These are phyloP conservation scores for Anthophora plumipes DNA, from an alignment of 2,888 invertebrate species.

Conservation along the genomic window DNA sequence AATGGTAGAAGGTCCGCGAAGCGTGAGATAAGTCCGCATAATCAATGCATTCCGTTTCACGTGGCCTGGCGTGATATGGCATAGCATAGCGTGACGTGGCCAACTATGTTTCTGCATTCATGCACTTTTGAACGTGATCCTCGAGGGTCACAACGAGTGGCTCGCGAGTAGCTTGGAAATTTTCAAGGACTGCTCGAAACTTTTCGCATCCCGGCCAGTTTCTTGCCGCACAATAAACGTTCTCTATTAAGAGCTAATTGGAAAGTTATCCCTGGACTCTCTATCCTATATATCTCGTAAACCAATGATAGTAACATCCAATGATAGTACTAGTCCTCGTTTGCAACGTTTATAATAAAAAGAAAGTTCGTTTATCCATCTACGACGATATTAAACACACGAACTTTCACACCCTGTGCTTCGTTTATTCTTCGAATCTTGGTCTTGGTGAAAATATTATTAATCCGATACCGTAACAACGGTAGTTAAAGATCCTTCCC, in stretches of 20 bases:
- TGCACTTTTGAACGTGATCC: constrained; percentile 44
- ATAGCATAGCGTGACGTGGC: constrained; percentile 57
- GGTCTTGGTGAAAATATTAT: not conserved
- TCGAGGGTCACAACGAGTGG: constrained; percentile 35
- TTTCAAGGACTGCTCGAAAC: constrained; percentile 59
- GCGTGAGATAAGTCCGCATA: constrained; percentile 63
- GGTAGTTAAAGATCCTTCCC: no score
- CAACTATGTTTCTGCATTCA: constrained; percentile 51
- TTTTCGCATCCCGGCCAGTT: constrained; percentile 35
- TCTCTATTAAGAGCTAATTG: constrained; percentile 22
- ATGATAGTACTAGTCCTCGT: no score
- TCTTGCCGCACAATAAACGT: constrained; percentile 19
- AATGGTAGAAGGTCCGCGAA: constrained; percentile 33
- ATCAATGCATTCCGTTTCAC: constrained; percentile 67
- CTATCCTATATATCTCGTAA: no score
- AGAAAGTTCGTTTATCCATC: constrained; percentile 1
- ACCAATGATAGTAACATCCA: no score
- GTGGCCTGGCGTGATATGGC: constrained; percentile 56
- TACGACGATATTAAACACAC: not conserved
- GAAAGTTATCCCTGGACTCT: not conserved
- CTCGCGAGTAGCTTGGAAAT: constrained; percentile 24
- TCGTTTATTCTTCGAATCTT: not conserved
- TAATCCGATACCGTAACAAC: no score
- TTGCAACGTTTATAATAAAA: no score
- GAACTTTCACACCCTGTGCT: no score